These are phyloP conservation scores for Nannospalax galili DNA, from an alignment of 2,113 vertebrate genomes.

Conservation along the genomic window DNA sequence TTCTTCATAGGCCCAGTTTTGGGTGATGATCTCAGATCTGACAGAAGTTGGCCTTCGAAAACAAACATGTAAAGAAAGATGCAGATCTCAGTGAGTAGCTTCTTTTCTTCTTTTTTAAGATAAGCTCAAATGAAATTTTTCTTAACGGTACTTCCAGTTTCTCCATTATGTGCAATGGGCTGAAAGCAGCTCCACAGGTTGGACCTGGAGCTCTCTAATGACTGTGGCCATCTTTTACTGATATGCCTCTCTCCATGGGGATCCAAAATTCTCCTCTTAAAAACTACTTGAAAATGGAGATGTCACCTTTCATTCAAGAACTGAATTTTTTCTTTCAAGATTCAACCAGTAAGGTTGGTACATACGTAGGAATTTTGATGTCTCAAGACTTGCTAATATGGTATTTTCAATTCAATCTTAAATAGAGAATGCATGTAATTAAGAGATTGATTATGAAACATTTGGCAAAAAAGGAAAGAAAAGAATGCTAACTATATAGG, in stretches of 20 bases:
- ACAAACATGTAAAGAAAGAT: constrained; percentile 13
- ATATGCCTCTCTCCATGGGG: background rate
- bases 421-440: constrained; percentile 65
- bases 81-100: constrained; percentile 29
- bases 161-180: background rate
- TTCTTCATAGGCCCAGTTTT: constrained; percentile 8
- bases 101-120: constrained; percentile 24
- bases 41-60: constrained; percentile 6
- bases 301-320: background rate
- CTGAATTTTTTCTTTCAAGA: background rate
- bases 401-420: constrained; percentile 66
- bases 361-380: constrained; percentile 21
- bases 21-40: constrained; percentile 15
- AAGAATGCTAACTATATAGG: constrained; percentile 85
- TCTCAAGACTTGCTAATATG: too few species aligned
- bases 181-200: background rate
- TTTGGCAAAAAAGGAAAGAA: constrained; percentile 82
- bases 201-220: background rate
- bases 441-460: constrained; percentile 79
- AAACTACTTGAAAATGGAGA: background rate
- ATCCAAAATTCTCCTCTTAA: background rate
- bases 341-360: constrained; percentile 11
- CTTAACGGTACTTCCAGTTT: background rate
- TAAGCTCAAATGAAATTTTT: background rate
- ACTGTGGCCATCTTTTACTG: background rate